Evolutionary conservation across 2,888 invertebrate species (phyloP).

Genomic region (Pilophorus perplexus): DNA sequence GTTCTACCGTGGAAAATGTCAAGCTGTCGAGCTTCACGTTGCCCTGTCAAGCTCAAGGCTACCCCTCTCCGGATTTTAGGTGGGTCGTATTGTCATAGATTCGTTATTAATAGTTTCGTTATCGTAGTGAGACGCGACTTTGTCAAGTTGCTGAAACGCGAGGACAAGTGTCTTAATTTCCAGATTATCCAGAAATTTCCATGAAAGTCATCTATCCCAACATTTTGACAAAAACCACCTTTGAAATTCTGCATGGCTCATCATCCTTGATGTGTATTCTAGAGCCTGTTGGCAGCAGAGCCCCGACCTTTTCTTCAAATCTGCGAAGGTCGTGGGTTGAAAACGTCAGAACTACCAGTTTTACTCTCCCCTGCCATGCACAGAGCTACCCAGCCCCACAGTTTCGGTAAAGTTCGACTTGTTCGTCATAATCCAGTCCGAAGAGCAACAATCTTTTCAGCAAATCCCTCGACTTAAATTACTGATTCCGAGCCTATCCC

Average conservation of each 20-base stretch:
- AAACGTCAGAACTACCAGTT: conserved; percentile 29
- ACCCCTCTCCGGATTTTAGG: conserved; percentile 64
- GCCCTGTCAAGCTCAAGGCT: conserved; percentile 69
- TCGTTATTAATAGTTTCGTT: too few species aligned
- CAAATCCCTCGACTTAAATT: too few species aligned
- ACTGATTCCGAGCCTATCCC: conserved; percentile 1
- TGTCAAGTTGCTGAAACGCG: too few species aligned
- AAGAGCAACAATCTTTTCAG: too few species aligned
- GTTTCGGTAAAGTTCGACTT: conserved; percentile 55
- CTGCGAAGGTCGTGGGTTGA: conserved; percentile 50
- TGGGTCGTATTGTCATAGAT: too few species aligned
- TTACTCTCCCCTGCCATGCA: conserved; percentile 68
- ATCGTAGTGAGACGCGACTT: too few species aligned
- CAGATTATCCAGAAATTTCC: too few species aligned
- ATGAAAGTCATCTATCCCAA: too few species aligned
- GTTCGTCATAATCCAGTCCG: too few species aligned
- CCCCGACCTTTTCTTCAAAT: conserved; percentile 63
- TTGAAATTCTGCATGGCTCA: not conserved
- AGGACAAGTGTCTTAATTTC: too few species aligned
- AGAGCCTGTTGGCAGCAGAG: conserved; percentile 68
- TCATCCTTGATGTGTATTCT: not conserved
- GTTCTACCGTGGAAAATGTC: conserved; percentile 29
- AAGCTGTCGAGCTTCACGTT: conserved; percentile 57
- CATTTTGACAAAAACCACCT: not conserved
- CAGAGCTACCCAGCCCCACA: conserved; percentile 69